Conservation (phyloP, 2,888 invertebrate genomes). For the Melipona beecheii region DNA sequence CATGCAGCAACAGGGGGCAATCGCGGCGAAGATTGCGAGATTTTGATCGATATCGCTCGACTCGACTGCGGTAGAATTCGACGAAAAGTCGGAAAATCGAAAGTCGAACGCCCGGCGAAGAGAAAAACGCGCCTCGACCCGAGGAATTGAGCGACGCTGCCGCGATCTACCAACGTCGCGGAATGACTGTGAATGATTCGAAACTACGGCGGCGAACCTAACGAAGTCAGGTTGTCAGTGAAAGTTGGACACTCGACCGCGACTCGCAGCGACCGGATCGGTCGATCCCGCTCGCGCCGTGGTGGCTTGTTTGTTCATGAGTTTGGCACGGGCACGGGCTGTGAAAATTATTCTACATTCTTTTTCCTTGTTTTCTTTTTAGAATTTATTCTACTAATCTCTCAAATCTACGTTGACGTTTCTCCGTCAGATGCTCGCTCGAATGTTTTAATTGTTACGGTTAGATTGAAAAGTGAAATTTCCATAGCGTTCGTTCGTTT, state of each 20-base stretch:
- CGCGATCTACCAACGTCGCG: conserved; percentile 69
- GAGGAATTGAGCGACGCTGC: conserved; percentile 56
- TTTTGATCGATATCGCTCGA: background rate
- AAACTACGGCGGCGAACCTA: conserved; percentile 70
- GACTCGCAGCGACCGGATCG: conserved; percentile 60
- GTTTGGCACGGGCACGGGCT: conserved; percentile 12
- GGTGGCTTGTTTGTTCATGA: conserved; percentile 33
- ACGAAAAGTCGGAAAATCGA: too few relatives aligned
- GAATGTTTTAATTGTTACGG: too few relatives aligned
- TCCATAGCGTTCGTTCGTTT: background rate
- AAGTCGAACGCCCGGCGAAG: background rate
- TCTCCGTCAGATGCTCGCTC: background rate
- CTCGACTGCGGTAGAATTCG: too few relatives aligned
- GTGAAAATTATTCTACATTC: background rate
- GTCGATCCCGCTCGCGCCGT: conserved; percentile 33
- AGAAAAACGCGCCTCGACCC: background rate
- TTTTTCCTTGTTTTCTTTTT: background rate
- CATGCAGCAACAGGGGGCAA: background rate
- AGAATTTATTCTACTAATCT: background rate
- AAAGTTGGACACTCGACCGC: conserved; percentile 75
- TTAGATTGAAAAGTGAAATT: background rate
- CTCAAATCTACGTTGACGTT: background rate
- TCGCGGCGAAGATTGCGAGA: background rate
- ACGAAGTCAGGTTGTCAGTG: conserved; percentile 79
- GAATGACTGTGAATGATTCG: conserved; percentile 81